Conservation (phyloP, 1,140 invertebrate genomes). For the Drepana arcuata region DNA sequence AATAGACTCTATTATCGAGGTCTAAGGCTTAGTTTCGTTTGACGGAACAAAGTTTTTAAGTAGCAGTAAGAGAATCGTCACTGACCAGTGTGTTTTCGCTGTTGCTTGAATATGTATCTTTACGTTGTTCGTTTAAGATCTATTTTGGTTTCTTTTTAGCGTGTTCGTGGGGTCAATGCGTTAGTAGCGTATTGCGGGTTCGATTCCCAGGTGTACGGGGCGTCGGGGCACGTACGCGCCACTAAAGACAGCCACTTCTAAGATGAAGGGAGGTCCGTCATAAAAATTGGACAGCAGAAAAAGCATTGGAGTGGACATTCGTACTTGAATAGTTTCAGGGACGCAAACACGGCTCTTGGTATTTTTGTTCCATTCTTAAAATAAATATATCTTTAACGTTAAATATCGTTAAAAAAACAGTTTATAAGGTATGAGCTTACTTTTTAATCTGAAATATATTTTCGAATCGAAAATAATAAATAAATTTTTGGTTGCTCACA, state of each 20-base stretch:
- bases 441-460: too few relatives aligned
- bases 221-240: constrained; percentile 53
- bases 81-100: constrained; percentile 35
- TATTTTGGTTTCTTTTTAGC: constrained; percentile 14
- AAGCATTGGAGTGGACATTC: constrained; percentile 21
- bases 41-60: too few relatives aligned
- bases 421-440: too few relatives aligned
- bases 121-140: constrained; percentile 14
- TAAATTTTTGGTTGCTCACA: too few relatives aligned
- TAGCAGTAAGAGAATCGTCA: too few relatives aligned
- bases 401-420: too few relatives aligned
- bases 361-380: too few relatives aligned
- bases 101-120: constrained; percentile 11
- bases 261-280: constrained; percentile 65
- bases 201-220: constrained; percentile 64
- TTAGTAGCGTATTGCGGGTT: constrained; percentile 59
- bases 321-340: not conserved
- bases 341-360: too few relatives aligned
- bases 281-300: constrained; percentile 59
- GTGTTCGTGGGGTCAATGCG: constrained; percentile 45
- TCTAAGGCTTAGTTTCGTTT: constrained; percentile 24
- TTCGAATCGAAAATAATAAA: too few relatives aligned
- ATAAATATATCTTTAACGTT: too few relatives aligned
- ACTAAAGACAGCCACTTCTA: constrained; percentile 60
- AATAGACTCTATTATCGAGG: constrained; percentile 1